phyloP scores from a whole-genome alignment of 2,113 vertebrate species.

The Mobula birostris region DNA sequence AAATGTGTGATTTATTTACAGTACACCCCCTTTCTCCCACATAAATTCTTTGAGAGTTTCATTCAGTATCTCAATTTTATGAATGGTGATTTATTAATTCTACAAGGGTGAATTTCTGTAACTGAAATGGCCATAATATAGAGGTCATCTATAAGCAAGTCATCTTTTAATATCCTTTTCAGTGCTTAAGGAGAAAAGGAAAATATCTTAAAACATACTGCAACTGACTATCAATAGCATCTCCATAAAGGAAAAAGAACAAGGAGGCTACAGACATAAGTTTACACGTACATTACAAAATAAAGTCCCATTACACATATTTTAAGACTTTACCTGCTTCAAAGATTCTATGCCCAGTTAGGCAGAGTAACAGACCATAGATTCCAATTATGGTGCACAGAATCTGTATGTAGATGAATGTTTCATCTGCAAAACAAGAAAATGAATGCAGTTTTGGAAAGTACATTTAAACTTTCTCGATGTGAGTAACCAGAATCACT shows the following conservation, averaged over 20 bases:
- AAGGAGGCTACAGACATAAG: too few relatives aligned
- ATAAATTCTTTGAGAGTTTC: too few relatives aligned
- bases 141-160: too few relatives aligned
- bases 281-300: neutral
- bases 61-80: too few relatives aligned
- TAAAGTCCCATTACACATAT: neutral
- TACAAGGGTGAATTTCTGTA: too few relatives aligned
- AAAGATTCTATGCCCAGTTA: slow-evolving; percentile 39
- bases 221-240: neutral
- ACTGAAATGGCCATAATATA: too few relatives aligned
- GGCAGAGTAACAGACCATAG: slow-evolving; percentile 40
- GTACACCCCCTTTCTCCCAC: too few relatives aligned
- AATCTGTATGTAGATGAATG: slow-evolving; percentile 28
- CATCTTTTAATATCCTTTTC: neutral
- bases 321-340: slow-evolving; percentile 39
- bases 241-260: neutral
- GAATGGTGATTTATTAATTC: too few relatives aligned
- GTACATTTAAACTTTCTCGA: neutral
- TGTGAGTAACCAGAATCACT: neutral
- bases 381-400: slow-evolving; percentile 38
- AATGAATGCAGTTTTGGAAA: neutral
- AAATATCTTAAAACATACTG: neutral
- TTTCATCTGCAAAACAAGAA: slow-evolving; percentile 15
- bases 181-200: neutral
- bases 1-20: too few relatives aligned